Conservation (phyloP, 1,140 invertebrate genomes). For the Lamellibrachia luymesi region DNA sequence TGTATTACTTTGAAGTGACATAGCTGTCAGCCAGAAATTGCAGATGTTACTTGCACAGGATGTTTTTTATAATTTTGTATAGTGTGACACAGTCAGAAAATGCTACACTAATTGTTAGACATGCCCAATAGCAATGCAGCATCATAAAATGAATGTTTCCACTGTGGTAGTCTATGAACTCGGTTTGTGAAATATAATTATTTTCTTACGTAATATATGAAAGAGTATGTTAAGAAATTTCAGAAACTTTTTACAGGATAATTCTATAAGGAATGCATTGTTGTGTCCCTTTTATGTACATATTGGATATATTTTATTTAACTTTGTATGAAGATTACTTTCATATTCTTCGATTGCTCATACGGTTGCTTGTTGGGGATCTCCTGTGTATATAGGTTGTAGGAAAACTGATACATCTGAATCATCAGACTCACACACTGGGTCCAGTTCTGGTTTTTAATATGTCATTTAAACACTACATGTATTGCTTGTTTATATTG, state of each 20-base stretch:
- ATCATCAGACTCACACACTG: neutral
- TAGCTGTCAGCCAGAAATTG: neutral
- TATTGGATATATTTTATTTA: constrained; percentile 1
- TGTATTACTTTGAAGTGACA: no score
- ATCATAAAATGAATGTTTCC: neutral
- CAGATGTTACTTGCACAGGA: neutral
- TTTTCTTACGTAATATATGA: neutral
- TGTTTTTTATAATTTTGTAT: neutral
- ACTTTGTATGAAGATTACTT: neutral
- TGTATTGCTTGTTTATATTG: neutral
- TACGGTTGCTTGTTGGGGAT: neutral
- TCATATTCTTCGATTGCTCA: neutral
- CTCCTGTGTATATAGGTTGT: neutral
- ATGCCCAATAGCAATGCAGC: neutral
- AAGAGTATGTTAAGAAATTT: neutral
- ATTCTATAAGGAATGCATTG: neutral
- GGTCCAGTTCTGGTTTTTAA: neutral
- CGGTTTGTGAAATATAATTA: neutral
- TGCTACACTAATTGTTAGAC: neutral
- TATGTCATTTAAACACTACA: neutral
- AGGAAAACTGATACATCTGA: neutral
- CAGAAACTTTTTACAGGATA: neutral
- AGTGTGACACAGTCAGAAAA: neutral
- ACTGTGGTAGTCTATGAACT: neutral
- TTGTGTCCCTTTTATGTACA: neutral